Evolutionary conservation across 2,888 invertebrate genomes (phyloP), one percentile per base, ranked within the genome.

Genomic region (Netelia inedita): DNA sequence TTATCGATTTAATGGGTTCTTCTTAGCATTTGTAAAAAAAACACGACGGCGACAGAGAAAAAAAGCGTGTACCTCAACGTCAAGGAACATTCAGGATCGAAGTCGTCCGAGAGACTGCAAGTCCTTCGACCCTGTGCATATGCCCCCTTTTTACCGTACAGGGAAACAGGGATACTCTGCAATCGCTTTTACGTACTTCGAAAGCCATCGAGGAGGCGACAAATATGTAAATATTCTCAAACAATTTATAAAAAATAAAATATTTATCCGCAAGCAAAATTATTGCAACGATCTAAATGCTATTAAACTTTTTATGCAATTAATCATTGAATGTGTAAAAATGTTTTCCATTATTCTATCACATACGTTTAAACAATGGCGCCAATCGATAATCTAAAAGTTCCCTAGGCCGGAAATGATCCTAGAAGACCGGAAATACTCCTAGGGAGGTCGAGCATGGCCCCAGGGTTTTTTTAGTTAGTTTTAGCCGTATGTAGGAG

Each of bases 1-100:
- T 66, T 82, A 74, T 82, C 78, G 84, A 82, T 82, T 79, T 21
- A 16, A 85, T 82, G 66, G 55, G 72, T 68, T 41, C 53, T 14
- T n/a, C 41, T 78, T 50, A 50, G 61, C 76, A 61, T 81, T 76
- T 53, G 19, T 19, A 28, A 28, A 21, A 19, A 50, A 23, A 21
- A n/a, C 50, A 63, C 59, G 14, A n/a, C 46, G 11, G 9, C 2
- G 57, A 65, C 6, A 35, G 35, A n/a, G 6, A 55, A n/a, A 41
- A 35, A 63, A 50, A 46, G 2, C 19, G n/a, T 16, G 11, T 11
- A 23, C 46, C 3, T 14, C 16, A 10, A 35, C 9, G 57, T 10
- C 14, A 14, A 41, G 71, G 6, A 28, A 71, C 63, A 35, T 23
- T 76, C n/a, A 41, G 57, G 11, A 19, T 46, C 63, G 21, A 65